Percentiles rank a stretch among this genome's conserved stretches.
Conservation (phyloP, 2,113 vertebrate genomes). For the Psophia crepitans region DNA sequence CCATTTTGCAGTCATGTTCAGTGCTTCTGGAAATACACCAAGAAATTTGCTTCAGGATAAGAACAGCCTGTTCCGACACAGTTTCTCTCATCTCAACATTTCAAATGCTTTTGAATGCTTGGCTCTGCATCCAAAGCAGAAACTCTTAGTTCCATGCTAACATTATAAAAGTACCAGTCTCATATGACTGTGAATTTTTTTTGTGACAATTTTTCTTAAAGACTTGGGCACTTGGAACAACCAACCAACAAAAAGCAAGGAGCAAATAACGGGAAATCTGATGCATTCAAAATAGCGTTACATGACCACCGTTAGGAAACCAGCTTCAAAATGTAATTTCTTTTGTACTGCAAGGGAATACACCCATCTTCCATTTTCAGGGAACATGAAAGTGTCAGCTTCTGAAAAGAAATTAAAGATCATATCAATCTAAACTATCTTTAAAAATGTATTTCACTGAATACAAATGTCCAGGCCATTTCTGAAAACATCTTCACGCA, state of each 20-base stretch:
- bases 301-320: background rate
- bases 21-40: background rate
- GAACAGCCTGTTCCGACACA: constrained; percentile 14
- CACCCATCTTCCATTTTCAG: background rate
- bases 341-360: background rate
- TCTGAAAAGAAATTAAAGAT: background rate
- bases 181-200: background rate
- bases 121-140: background rate
- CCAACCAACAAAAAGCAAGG: background rate
- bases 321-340: background rate
- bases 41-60: background rate
- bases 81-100: background rate
- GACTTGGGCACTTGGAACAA: background rate
- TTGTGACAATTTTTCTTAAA: background rate
- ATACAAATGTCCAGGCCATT: background rate
- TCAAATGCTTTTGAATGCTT: background rate
- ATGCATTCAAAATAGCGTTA: background rate
- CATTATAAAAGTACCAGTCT: background rate
- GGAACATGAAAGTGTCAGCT: background rate
- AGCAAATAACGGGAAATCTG: background rate
- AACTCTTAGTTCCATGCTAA: background rate
- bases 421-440: background rate
- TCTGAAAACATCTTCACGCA: background rate
- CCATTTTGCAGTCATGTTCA: background rate
- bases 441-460: background rate